Conservation (phyloP, 2,113 vertebrate genomes). For the Aptenodytes forsteri region DNA sequence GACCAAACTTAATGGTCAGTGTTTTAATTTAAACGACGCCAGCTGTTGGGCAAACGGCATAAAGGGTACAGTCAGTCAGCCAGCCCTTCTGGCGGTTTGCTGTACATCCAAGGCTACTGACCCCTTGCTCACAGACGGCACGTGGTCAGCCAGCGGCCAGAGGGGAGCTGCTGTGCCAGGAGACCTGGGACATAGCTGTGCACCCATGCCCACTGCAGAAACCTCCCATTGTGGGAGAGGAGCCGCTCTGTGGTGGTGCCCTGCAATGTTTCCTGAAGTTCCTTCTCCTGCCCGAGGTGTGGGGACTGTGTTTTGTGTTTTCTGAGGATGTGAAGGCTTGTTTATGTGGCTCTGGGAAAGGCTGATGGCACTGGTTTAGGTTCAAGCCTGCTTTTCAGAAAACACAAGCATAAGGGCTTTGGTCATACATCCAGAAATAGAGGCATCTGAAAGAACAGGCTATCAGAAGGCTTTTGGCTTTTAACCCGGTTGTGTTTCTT, state of each 20-base stretch:
- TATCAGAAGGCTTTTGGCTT: neutral
- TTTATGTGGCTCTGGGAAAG: neutral
- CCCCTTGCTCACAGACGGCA: neutral
- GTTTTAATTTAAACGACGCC: neutral
- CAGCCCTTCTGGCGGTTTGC: neutral
- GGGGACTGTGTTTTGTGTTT: neutral
- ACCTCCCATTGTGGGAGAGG: accelerated
- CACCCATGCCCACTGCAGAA: accelerated
- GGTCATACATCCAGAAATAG: neutral
- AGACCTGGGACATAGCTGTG: neutral
- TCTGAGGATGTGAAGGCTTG: neutral
- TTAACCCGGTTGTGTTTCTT: neutral
- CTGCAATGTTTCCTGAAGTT: neutral
- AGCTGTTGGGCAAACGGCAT: accelerated
- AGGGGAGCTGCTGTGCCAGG: neutral
- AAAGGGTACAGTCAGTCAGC: neutral
- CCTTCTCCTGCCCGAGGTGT: neutral
- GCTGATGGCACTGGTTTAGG: neutral
- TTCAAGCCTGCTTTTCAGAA: neutral
- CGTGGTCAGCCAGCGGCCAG: neutral
- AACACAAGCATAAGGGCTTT: neutral
- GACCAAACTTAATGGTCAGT: neutral
- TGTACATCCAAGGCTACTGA: neutral
- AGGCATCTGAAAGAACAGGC: neutral
- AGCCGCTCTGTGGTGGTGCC: accelerated